Evolutionary conservation across 2,888 invertebrate species (phyloP), one percentile per base, ranked within the genome.

Genomic region (Clepsis dumicolana): DNA sequence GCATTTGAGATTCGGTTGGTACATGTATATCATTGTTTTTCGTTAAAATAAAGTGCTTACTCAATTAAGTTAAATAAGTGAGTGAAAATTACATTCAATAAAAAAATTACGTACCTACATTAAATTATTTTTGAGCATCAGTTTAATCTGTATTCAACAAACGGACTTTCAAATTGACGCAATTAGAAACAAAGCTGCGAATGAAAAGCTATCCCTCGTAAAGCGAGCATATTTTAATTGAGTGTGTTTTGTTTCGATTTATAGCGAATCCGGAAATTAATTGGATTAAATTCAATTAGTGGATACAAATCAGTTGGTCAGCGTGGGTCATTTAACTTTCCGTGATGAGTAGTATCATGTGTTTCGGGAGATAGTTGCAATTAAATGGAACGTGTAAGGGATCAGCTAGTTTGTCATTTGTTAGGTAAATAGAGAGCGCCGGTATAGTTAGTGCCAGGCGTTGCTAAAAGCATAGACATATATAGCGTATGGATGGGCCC

Each of bases 261-360:
- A 81, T 78, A 65, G 70, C 64, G 71, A 64, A 70, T 70, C 68
- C 73, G 73, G 74, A 70, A 78, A 75, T 81, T 77, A 77, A 79
- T 80, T 56, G 56, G 14, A 41, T 59, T 79, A 71, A 78, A 78
- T 79, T 80, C 80, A 81, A 81, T 82, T 81, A 79, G 79, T 75
- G 73, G 77, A 80, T 81, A 79, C 81, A 79, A 78, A 80, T 80
- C 82, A 81, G 75, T 75, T 65, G 72, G 69, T 25, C 71, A 73
- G 74, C 72, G 68, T 72, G 73, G 76, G 75, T 77, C 76, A 76
- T 75, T 72, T 67, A 70, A 53, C n/a, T 29, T 27, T 3, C 68
- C 8, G 61, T 41, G 56, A 63, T 29, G 48, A 21, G 29, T 50
- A 16, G 44, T 8, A 16, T 59, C 18, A 24, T 59, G 24, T 25